Evolutionary conservation across 1,140 invertebrate genomes (phyloP).

Genomic region (Drosophila yakuba): DNA sequence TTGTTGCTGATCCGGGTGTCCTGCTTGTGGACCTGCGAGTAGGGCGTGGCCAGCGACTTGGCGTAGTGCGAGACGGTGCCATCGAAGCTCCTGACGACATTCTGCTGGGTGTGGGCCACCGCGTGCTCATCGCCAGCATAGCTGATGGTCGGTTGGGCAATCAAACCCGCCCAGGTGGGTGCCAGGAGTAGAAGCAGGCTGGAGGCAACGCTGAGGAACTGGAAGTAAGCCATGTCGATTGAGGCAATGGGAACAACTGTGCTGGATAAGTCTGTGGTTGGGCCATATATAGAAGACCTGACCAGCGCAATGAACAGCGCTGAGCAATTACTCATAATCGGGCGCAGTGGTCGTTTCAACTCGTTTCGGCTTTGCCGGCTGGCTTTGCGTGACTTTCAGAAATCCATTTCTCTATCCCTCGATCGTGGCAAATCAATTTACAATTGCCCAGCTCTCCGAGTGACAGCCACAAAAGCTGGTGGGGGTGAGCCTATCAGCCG

Average conservation of each 20-base stretch:
- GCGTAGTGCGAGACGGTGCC: slow-evolving; percentile 87
- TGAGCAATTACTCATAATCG: slow-evolving; percentile 55
- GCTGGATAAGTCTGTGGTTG: slow-evolving; percentile 5
- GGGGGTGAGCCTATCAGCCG: not conserved
- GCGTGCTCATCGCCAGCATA: slow-evolving; percentile 84
- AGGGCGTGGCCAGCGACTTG: slow-evolving; percentile 88
- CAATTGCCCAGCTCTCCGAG: slow-evolving; percentile 48
- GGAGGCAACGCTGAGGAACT: slow-evolving; percentile 81
- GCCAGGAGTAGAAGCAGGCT: slow-evolving; percentile 72
- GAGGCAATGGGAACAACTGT: slow-evolving; percentile 56
- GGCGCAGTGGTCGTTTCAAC: slow-evolving; percentile 10
- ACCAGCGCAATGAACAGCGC: slow-evolving; percentile 19
- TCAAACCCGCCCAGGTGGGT: slow-evolving; percentile 82
- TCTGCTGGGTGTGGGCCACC: slow-evolving; percentile 86
- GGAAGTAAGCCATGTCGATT: slow-evolving; percentile 49
- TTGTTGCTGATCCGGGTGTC: slow-evolving; percentile 87
- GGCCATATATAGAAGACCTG: slow-evolving; percentile 61
- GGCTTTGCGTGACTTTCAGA: slow-evolving; percentile 77
- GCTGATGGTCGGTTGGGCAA: slow-evolving; percentile 60
- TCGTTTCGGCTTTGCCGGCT: slow-evolving; percentile 43
- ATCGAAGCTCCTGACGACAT: slow-evolving; percentile 86
- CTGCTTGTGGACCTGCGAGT: slow-evolving; percentile 87
- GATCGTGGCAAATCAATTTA: slow-evolving; percentile 79
- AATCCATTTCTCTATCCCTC: slow-evolving; percentile 74
- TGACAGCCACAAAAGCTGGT: slow-evolving; percentile 47